Evolutionary conservation across 1,140 invertebrate species (phyloP), one percentile per base, ranked within the genome.

Genomic region (Tetramorium parvispinum): DNA sequence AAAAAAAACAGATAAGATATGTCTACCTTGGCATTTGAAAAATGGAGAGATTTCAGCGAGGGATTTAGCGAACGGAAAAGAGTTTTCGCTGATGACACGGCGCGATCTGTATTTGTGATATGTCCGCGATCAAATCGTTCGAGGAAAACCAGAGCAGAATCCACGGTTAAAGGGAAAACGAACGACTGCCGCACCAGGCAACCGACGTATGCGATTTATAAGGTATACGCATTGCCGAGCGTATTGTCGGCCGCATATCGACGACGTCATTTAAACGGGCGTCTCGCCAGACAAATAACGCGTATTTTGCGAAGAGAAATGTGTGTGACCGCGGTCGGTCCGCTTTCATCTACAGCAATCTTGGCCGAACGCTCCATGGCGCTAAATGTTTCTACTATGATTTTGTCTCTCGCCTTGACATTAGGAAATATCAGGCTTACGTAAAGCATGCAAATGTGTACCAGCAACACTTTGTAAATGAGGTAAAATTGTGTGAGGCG

Each of bases 1-100:
- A 32, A 57, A 49, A 81, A 49, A n/a, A 3, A 46, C n/a, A 43
- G 32, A 55, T 37, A 55, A 40, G 40, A 57, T 21, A 59, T 3
- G 55, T 85, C 63, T 85, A 85, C 85, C 85, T 81, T 81, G 51
- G 53, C 75, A 53, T 81, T 43, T 61, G 16, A 65, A n/a, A n/a
- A n/a, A 57, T 21, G 40, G 57, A 63, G 46, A 59, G 46, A 53
- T 53, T 63, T 77, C 46, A 37, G 49, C 46, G 32, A 18, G 18
- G 11, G 21, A 43, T 43, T 24, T 4, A 43, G 49, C 32, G n/a
- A 57, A 5, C n/a, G 13, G 43, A 10, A n/a, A 46, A 13, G 27
- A 70, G 59, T 24, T 51, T 79, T 43, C 18, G 24, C 21, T 37
- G 49, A n/a, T n/a, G n/a, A n/a, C n/a, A n/a, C n/a, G n/a, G n/a